Conservation (phyloP, 2,113 vertebrate species). For the Callocephalon fimbriatum region DNA sequence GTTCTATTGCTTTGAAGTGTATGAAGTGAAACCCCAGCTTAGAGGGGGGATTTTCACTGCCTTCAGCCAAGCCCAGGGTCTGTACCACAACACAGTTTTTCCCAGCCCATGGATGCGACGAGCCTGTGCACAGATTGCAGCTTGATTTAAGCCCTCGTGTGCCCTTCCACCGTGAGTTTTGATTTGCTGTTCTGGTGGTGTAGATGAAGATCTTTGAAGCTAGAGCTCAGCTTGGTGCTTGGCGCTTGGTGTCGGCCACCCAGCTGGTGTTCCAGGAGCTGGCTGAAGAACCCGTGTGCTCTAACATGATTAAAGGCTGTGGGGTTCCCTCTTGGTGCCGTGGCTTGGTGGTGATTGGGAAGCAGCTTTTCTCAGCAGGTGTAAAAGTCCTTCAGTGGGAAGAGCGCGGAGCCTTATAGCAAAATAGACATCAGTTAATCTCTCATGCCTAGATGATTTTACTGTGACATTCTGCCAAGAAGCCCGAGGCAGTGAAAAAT, state of each 20-base stretch:
- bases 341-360: rapidly evolving
- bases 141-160: rapidly evolving
- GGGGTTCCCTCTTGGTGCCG: background rate
- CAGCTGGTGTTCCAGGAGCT: background rate
- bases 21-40: background rate
- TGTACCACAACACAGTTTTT: background rate
- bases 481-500: conserved; percentile 69
- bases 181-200: background rate
- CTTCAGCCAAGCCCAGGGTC: background rate
- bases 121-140: background rate
- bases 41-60: background rate
- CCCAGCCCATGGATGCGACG: background rate
- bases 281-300: background rate
- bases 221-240: background rate
- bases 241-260: background rate
- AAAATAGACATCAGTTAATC: conserved; percentile 52
- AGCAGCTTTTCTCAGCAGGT: conserved; percentile 46
- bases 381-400: conserved; percentile 4
- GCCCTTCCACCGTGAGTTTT: background rate
- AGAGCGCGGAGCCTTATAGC: background rate
- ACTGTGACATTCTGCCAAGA: conserved; percentile 51
- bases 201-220: background rate
- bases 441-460: conserved; percentile 63
- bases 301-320: background rate
- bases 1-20: background rate